A percentile compares a stretch with the other conserved stretches of the same genome.
Evolutionary conservation across 2,113 vertebrate genomes (phyloP).

Genomic region (Brachyhypopomus gauderio): DNA sequence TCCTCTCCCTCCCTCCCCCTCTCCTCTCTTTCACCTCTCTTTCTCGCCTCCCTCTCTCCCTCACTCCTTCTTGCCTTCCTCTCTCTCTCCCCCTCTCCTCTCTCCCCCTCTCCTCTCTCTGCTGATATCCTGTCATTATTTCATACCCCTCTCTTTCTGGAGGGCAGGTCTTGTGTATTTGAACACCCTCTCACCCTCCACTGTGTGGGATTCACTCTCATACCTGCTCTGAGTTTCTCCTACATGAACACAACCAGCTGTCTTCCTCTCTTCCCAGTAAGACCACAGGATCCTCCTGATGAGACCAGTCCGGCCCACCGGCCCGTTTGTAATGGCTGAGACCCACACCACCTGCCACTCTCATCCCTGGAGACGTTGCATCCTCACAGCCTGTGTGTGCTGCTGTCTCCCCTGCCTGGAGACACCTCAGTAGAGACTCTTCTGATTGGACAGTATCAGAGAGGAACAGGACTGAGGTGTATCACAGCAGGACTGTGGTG

Average conservation of each 20-base stretch:
- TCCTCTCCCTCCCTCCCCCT: background rate
- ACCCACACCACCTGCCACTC: too few species aligned
- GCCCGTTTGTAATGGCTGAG: background rate
- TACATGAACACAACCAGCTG: background rate
- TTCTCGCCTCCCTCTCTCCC: background rate
- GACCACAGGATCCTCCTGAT: background rate
- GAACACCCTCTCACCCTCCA: too few species aligned
- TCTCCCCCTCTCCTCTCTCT: constrained; percentile 26
- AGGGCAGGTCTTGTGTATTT: too few species aligned
- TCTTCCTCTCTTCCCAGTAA: background rate
- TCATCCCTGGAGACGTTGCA: too few species aligned
- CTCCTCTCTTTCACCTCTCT: background rate
- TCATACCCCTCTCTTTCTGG: too few species aligned
- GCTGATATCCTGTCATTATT: background rate
- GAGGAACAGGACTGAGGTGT: too few species aligned
- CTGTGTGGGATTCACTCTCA: background rate
- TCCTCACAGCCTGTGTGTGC: too few species aligned
- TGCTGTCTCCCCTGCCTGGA: too few species aligned
- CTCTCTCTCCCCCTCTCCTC: constrained; percentile 7
- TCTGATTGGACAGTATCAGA: too few species aligned
- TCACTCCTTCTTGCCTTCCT: background rate
- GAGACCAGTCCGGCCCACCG: background rate
- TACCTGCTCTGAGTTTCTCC: background rate
- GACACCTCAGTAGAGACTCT: too few species aligned
- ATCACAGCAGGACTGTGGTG: too few species aligned